Percentiles rank a stretch among this genome's conserved stretches.
phyloP scores from a whole-genome alignment of 2,888 invertebrate genomes.

The Chloroclysta siterata region DNA sequence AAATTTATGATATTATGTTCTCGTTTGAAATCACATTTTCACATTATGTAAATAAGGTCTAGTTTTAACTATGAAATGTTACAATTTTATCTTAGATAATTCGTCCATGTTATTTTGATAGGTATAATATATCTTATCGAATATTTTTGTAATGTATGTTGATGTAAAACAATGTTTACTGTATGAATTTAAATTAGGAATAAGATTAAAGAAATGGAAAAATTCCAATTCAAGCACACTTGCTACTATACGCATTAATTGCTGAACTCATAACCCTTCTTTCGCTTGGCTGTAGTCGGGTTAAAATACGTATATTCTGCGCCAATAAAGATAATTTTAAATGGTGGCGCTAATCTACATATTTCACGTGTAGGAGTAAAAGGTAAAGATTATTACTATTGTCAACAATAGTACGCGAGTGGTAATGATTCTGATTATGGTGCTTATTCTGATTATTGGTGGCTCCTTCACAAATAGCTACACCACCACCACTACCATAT shows the following conservation, averaged over 20 bases:
- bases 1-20: background rate
- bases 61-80: background rate
- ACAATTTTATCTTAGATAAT: conserved; percentile 1
- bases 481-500: too few species aligned
- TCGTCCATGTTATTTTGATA: conserved; percentile 11
- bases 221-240: background rate
- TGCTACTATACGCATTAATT: background rate
- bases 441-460: too few species aligned
- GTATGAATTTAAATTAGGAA: conserved; percentile 7
- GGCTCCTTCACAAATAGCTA: too few species aligned
- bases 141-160: conserved; percentile 37
- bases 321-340: too few species aligned
- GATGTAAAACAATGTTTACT: conserved; percentile 17
- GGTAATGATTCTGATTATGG: too few species aligned
- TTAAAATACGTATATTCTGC: background rate
- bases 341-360: too few species aligned
- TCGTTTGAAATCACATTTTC: conserved; percentile 1
- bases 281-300: background rate
- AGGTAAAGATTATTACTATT: too few species aligned
- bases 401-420: too few species aligned
- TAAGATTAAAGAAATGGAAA: background rate
- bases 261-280: background rate
- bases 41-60: background rate
- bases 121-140: conserved; percentile 20
- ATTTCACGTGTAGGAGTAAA: too few species aligned